Base-by-base conservation (phyloP, 2,888 invertebrate genomes). In the Drosophila ezoana region DNA sequence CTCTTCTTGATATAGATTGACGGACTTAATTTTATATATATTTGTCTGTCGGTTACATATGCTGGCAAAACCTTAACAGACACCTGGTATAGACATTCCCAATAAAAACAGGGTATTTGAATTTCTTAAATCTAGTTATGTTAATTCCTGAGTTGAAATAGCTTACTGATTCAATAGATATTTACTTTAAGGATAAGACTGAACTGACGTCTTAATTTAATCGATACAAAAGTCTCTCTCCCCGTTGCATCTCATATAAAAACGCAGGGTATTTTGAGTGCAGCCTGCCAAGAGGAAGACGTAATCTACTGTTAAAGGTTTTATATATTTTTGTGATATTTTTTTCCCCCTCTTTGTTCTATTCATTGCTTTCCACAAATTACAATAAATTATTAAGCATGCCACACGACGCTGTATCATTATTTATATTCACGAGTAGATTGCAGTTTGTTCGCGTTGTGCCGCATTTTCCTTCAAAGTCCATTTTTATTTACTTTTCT, bases 361-460 rank as follows among this genome's bases (percentile, higher is more conserved):
- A 53, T 64, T 59, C 40, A 53, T 60, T 78, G 74, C 72, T 80
- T 76, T 67, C 64, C 88, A 60, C 87, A 86, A 86, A 72, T 86
- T 83, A 76, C 78, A 80, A 86, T 88, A 88, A 88, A 86, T 75
- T 78, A 78, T 75, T 78, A 68, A 78, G 52, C 79, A 73, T 76
- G 88, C 77, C 63, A 76, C 83, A 72, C 60, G 73, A 37, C 57
- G 59, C 51, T 53, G 49, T 68, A 60, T 72, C 58, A 74, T 82
- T 81, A 87, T 82, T 76, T 83, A 72, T 79, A 78, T 83, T 76
- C 63, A 47, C 70, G 43, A 44, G 48, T 58, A 58, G 53, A 77
- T 56, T 73, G 59, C 73, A 64, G 57, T 58, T 73, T 14, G n/a
- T 53, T 56, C 44, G 35, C 38, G 16, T 13, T 10, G 33, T 40